phyloP scores from a whole-genome alignment of 2,888 invertebrate species.

The Amblyteles armatorius region DNA sequence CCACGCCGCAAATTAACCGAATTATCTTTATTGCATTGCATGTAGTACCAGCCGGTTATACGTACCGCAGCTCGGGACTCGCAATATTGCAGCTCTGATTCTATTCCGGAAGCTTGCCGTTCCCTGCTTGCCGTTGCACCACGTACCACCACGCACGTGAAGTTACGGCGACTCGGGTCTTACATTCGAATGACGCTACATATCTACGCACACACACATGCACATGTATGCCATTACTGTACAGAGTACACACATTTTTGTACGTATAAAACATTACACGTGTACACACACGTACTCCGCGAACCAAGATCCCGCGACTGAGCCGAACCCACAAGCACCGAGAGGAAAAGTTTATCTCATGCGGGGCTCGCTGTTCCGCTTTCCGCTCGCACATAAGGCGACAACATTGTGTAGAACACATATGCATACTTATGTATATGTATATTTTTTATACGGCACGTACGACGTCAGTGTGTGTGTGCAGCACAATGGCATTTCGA shows the following conservation, averaged over 20 bases:
- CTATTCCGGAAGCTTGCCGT: constrained; percentile 62
- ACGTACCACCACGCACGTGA: constrained; percentile 45
- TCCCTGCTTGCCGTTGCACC: constrained; percentile 40
- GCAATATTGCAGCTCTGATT: constrained; percentile 71
- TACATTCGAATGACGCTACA: constrained; percentile 34
- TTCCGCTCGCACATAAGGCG: constrained; percentile 57
- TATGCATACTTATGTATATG: background rate
- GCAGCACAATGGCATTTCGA: constrained; percentile 64
- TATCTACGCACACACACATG: background rate
- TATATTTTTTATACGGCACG: background rate
- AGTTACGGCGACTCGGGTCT: constrained; percentile 55
- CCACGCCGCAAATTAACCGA: constrained; percentile 70
- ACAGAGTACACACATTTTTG: background rate
- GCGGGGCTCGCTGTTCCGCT: constrained; percentile 57
- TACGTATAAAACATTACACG: constrained; percentile 30
- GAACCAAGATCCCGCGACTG: constrained; percentile 51
- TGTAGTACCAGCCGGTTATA: constrained; percentile 41
- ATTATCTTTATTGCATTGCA: constrained; percentile 71
- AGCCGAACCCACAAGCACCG: constrained; percentile 42
- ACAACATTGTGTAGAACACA: constrained; percentile 22
- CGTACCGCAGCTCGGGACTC: constrained; percentile 46
- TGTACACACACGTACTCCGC: constrained; percentile 20
- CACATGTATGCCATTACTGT: background rate
- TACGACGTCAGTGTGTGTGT: background rate
- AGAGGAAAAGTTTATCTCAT: constrained; percentile 67